Evolutionary conservation across 2,797 vertebrate genomes (phyloP), one percentile per base, ranked within the genome.

Genomic region (Enteromius afrohamiltoni): DNA sequence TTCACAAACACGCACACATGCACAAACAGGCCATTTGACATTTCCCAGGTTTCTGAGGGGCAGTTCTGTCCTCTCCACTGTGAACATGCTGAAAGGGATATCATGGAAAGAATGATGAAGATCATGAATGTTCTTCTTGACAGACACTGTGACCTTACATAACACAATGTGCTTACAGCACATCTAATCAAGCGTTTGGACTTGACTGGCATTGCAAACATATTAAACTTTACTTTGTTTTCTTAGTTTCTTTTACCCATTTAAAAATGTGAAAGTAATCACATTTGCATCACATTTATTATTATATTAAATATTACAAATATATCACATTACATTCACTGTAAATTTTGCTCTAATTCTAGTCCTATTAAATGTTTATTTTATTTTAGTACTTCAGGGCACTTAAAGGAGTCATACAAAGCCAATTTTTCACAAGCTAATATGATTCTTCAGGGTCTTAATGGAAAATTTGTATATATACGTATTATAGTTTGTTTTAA

Each of bases 41-140:
- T 75, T 75, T 75, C 21, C 31, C 31, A 58, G 73, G 21, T 75
- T 75, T 58, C 73, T 75, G 13, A 23, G 31, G 31, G 51, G 73
- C 51, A 55, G 13, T 55, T 40, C 31, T 75, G 31, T 58, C 21
- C 51, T 1, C 49, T 75, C 11, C 1, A 8, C 6, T 16, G 51
- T 58, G 73, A 40, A 55, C 21, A 58, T 75, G 73, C 51, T 75
- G 29, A 40, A 75, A 55, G 51, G 51, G 51, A 75, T 58, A 51
- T 58, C 73, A 58, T 3, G 13, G 6, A 67, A 34, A 37, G 34
- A 67, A 34, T 37, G 65, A 40, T 37, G 73, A 75, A 58, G 73
- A 58, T 55, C 17, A 23, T 58, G 3, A 40, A n/a, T 13, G 34
- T 55, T 75, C 26, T 73, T 55, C 31, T 75, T 34, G 73, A 55